These are phyloP conservation scores for Megastigmus dorsalis DNA, from an alignment of 2,888 invertebrate species.

Conservation along the genomic window DNA sequence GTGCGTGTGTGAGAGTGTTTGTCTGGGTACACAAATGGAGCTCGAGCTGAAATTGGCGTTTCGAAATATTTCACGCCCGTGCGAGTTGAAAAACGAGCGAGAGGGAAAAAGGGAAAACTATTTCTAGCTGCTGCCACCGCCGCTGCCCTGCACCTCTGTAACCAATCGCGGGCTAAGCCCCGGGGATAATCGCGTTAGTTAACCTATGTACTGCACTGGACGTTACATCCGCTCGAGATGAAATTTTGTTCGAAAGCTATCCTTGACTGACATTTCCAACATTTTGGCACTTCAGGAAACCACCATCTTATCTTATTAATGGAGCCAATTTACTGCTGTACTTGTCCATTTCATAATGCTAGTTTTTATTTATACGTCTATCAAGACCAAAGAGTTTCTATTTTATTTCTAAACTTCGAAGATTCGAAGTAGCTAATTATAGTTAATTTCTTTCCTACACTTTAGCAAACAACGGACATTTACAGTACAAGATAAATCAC, in stretches of 20 bases:
- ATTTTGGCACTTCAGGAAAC: background rate
- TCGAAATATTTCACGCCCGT: conserved; percentile 22
- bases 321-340: too few relatives aligned
- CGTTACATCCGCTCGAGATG: background rate
- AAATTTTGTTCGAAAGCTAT: conserved; percentile 5
- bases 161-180: background rate
- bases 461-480: too few relatives aligned
- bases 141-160: too few relatives aligned
- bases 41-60: conserved; percentile 15
- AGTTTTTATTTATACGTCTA: too few relatives aligned
- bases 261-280: background rate
- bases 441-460: too few relatives aligned
- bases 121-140: background rate
- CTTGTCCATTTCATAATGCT: too few relatives aligned
- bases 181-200: conserved; percentile 17
- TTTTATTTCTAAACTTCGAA: too few relatives aligned
- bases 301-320: too few relatives aligned
- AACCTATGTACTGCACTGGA: background rate
- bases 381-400: too few relatives aligned
- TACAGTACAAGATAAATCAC: too few relatives aligned
- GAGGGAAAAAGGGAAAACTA: background rate
- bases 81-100: background rate
- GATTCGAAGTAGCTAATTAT: too few relatives aligned
- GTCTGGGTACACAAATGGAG: conserved; percentile 5
- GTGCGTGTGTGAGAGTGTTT: background rate